These are phyloP conservation scores for Embidobia sp. DNA, from an alignment of 2,888 invertebrate genomes.

Conservation along the genomic window DNA sequence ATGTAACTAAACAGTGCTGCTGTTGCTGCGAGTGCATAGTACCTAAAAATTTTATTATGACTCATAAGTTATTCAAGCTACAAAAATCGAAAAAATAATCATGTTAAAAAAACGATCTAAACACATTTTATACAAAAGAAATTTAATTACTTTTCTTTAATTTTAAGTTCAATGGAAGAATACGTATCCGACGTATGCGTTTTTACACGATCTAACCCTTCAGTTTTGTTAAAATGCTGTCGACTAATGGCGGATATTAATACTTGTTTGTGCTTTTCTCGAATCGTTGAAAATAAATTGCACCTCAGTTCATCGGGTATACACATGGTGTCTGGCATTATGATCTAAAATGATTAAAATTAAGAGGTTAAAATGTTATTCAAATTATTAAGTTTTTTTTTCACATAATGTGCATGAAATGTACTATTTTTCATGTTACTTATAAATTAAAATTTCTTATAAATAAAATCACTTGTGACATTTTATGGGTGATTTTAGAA, in stretches of 20 bases:
- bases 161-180: slow-evolving; percentile 85
- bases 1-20: slow-evolving; percentile 93
- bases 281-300: slow-evolving; percentile 67
- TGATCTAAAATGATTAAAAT: slow-evolving; percentile 88
- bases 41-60: too few relatives aligned
- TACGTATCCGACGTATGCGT: slow-evolving; percentile 88
- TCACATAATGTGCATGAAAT: too few relatives aligned
- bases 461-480: too few relatives aligned
- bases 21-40: slow-evolving; percentile 92
- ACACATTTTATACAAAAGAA: too few relatives aligned
- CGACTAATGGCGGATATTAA: slow-evolving; percentile 88
- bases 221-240: slow-evolving; percentile 89
- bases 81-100: slow-evolving; percentile 49
- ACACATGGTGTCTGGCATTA: slow-evolving; percentile 65
- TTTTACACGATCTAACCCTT: slow-evolving; percentile 88
- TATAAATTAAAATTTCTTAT: too few relatives aligned
- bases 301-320: slow-evolving; percentile 43
- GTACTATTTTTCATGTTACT: too few relatives aligned
- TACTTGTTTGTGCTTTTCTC: slow-evolving; percentile 84
- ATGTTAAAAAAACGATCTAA: too few relatives aligned
- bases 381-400: too few relatives aligned
- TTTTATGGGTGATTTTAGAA: too few relatives aligned
- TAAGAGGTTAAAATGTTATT: too few relatives aligned
- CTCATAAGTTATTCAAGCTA: too few relatives aligned
- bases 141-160: slow-evolving; percentile 86